Evolutionary conservation across 2,888 invertebrate genomes (phyloP).

Genomic region (Polymixis flavicincta): DNA sequence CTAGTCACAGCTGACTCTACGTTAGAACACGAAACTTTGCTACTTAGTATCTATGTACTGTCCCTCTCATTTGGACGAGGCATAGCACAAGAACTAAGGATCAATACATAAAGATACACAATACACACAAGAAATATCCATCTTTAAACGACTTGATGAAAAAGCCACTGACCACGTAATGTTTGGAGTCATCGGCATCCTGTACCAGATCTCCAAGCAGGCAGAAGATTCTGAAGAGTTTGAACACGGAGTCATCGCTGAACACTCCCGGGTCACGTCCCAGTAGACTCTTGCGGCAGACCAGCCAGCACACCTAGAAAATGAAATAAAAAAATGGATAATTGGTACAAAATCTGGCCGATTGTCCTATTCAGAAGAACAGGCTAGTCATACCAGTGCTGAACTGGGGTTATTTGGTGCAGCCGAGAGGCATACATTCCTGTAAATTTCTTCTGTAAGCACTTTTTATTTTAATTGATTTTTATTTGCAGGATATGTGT

Average conservation of each 20-base stretch:
- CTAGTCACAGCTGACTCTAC: neutral
- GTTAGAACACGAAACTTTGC: neutral
- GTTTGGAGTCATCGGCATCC: constrained; percentile 88
- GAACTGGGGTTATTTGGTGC: neutral
- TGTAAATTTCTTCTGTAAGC: neutral
- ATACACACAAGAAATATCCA: no score
- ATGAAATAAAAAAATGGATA: constrained; percentile 14
- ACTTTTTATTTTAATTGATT: neutral
- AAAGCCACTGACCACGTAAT: constrained; percentile 85
- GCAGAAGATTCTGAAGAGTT: constrained; percentile 95
- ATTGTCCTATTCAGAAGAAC: no score
- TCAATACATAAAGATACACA: no score
- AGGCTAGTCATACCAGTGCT: neutral
- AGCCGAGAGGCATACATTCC: neutral
- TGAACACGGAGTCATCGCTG: constrained; percentile 92
- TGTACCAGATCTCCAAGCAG: constrained; percentile 93
- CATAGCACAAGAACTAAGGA: neutral
- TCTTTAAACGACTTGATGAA: neutral
- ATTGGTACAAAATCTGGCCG: neutral
- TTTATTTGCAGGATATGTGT: neutral
- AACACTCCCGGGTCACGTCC: constrained; percentile 91
- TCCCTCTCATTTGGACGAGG: neutral
- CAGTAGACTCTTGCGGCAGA: constrained; percentile 93
- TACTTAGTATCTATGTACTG: no score
- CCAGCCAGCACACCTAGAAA: constrained; percentile 93